Conservation (phyloP, 2,888 invertebrate genomes). For the Volucella inflata region DNA sequence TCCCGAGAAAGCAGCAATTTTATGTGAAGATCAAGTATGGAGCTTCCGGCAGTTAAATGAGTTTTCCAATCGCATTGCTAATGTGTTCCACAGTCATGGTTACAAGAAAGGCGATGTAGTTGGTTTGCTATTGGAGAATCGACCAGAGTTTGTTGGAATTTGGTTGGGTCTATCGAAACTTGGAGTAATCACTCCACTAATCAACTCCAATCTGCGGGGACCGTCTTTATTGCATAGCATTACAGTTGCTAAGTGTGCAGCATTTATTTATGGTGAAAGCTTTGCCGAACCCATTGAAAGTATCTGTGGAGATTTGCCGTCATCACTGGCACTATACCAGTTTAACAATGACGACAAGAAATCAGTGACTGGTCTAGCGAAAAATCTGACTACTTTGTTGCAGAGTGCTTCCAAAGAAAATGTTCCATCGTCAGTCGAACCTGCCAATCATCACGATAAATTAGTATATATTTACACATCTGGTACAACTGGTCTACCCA, state of each 20-base stretch:
- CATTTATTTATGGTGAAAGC: slow-evolving; percentile 90
- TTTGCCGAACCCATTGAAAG: slow-evolving; percentile 87
- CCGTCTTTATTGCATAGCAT: slow-evolving; percentile 94
- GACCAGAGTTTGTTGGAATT: slow-evolving; percentile 94
- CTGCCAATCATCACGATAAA: slow-evolving; percentile 88
- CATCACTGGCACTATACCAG: slow-evolving; percentile 88
- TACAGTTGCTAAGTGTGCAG: slow-evolving; percentile 93
- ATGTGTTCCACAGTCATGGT: slow-evolving; percentile 91
- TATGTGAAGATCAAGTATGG: slow-evolving; percentile 89
- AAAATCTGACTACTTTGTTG: slow-evolving; percentile 81
- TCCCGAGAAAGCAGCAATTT: slow-evolving; percentile 93
- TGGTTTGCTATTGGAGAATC: slow-evolving; percentile 95
- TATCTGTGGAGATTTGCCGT: slow-evolving; percentile 87
- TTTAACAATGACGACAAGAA: slow-evolving; percentile 80
- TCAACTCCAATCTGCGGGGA: slow-evolving; percentile 96
- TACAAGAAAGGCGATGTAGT: slow-evolving; percentile 94
- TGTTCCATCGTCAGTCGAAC: slow-evolving; percentile 79
- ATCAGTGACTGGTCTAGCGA: slow-evolving; percentile 80
- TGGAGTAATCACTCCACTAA: slow-evolving; percentile 93
- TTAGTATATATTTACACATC: slow-evolving; percentile 98
- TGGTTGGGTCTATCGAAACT: slow-evolving; percentile 97
- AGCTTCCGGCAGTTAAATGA: slow-evolving; percentile 95
- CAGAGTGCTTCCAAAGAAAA: slow-evolving; percentile 82
- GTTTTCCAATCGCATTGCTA: slow-evolving; percentile 92
- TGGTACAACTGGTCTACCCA: slow-evolving; percentile 98